These are phyloP conservation scores for Peromyscus californicus DNA, from an alignment of 2,113 vertebrate species.

Conservation along the genomic window DNA sequence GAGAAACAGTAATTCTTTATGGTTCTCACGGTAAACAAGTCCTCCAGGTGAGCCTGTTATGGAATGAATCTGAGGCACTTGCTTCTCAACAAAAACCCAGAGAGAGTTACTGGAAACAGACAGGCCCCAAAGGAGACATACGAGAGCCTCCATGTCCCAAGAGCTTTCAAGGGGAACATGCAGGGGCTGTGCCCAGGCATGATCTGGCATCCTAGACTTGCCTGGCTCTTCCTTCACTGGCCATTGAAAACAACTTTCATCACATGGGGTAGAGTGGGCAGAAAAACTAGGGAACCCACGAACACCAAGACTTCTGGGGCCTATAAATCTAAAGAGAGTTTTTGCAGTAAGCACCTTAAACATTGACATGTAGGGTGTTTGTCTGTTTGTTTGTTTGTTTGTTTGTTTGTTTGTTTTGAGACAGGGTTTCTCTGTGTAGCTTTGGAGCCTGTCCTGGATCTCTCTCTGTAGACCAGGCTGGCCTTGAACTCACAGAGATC, in stretches of 20 bases:
- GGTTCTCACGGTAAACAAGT: background rate
- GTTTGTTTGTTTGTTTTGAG: too few relatives aligned
- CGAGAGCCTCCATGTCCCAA: background rate
- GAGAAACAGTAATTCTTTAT: background rate
- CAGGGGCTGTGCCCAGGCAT: background rate
- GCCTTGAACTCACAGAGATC: too few relatives aligned
- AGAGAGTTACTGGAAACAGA: background rate
- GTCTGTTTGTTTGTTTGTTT: too few relatives aligned
- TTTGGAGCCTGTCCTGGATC: too few relatives aligned
- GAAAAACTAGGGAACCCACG: too few relatives aligned
- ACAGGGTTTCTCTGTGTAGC: too few relatives aligned
- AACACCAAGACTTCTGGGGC: background rate
- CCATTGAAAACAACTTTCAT: too few relatives aligned
- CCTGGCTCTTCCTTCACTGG: background rate
- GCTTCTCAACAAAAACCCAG: background rate
- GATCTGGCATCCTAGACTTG: background rate
- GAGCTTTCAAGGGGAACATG: background rate
- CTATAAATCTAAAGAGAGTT: background rate
- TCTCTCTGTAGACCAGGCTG: too few relatives aligned
- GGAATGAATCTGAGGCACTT: background rate
- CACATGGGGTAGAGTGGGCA: too few relatives aligned
- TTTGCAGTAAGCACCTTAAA: background rate
- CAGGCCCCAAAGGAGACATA: background rate
- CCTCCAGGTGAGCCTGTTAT: background rate
- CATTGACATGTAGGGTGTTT: background rate